Percentiles rank a stretch among this genome's conserved stretches.
phyloP scores from a whole-genome alignment of 2,113 vertebrate genomes.

The Chaetorhynchus papuensis region DNA sequence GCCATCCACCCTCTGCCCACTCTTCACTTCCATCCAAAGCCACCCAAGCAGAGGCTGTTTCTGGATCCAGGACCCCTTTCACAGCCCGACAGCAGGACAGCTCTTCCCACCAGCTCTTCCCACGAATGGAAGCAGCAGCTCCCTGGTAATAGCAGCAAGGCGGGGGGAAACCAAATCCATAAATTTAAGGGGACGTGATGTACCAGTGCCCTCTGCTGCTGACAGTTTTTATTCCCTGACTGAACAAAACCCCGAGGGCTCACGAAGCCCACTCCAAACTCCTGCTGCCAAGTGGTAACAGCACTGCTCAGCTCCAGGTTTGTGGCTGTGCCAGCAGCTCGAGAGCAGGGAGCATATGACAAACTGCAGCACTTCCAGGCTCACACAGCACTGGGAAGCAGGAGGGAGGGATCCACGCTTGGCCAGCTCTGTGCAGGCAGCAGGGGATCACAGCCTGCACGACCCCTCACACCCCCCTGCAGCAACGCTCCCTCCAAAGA shows the following conservation, averaged over 20 bases:
- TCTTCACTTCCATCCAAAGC: background rate
- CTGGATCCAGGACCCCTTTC: background rate
- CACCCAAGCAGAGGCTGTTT: background rate
- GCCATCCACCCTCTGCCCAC: background rate
- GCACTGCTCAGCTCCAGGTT: background rate
- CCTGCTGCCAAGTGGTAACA: background rate
- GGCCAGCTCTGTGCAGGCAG: fast-evolving
- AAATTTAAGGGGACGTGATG: slow-evolving; percentile 37
- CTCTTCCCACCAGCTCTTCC: background rate
- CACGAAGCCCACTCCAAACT: background rate
- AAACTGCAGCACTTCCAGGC: background rate
- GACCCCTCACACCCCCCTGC: background rate
- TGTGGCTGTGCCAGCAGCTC: background rate
- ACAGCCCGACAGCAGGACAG: background rate
- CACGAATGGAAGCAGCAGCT: background rate
- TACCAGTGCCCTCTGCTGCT: slow-evolving; percentile 65
- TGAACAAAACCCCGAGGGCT: background rate
- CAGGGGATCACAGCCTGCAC: too few species aligned
- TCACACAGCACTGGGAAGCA: background rate
- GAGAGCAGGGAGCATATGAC: background rate
- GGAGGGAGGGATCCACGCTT: background rate
- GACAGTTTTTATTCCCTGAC: slow-evolving; percentile 42
- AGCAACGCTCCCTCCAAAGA: background rate
- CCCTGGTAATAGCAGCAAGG: background rate
- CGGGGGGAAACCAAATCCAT: background rate